These are phyloP conservation scores for Hydrophis major DNA, from an alignment of 2,797 vertebrate genomes.

Conservation along the genomic window DNA sequence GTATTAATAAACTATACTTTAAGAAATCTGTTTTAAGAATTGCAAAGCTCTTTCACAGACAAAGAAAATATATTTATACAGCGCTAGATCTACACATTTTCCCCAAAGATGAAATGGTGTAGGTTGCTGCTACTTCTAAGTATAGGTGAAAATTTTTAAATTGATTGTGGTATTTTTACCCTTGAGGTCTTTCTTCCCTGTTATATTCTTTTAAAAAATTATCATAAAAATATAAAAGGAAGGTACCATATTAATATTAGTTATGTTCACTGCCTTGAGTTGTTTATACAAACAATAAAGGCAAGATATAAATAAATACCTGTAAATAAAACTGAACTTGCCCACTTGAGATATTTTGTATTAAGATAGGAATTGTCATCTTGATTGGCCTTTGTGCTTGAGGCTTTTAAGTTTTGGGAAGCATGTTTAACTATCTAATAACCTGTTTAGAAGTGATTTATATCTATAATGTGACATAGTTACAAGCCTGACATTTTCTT, in stretches of 20 bases:
- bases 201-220: background rate
- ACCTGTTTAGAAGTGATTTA: background rate
- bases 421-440: background rate
- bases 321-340: background rate
- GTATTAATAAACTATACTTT: background rate
- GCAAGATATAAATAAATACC: background rate
- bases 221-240: background rate
- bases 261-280: background rate
- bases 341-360: background rate
- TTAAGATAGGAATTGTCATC: background rate
- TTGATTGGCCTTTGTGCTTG: background rate
- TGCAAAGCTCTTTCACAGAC: background rate
- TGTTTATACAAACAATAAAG: background rate
- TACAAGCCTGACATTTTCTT: background rate
- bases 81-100: background rate
- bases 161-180: background rate
- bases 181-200: background rate
- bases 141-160: background rate
- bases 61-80: background rate
- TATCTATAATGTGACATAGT: background rate
- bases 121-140: background rate
- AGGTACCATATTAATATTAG: background rate
- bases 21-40: background rate
- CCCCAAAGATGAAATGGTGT: background rate
- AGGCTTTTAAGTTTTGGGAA: background rate